Conservation (phyloP, 2,113 vertebrate species). For the Atrichornis clamosus region DNA sequence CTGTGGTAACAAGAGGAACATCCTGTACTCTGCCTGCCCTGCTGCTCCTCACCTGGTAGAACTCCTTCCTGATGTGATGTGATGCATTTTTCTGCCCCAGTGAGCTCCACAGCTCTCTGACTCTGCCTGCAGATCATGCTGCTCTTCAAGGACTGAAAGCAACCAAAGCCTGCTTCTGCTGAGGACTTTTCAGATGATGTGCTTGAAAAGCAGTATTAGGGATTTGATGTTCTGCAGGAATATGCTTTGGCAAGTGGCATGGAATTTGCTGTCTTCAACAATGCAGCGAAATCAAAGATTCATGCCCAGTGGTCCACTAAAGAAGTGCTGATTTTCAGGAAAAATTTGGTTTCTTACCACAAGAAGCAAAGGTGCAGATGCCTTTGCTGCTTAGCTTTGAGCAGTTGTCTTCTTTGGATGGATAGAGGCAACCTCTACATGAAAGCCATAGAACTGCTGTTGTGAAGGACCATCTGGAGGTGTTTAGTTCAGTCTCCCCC, state of each 20-base stretch:
- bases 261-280: background rate
- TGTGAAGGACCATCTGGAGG: background rate
- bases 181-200: background rate
- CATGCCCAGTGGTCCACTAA: background rate
- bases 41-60: background rate
- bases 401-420: background rate
- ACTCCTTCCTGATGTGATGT: background rate
- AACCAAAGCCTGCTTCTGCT: background rate
- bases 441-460: background rate
- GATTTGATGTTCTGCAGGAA: background rate
- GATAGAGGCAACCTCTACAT: background rate
- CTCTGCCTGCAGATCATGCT: rapidly evolving
- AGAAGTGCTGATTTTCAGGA: background rate
- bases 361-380: background rate
- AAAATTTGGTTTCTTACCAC: background rate
- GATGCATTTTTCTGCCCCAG: background rate
- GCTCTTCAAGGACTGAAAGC: background rate
- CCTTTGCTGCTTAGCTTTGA: background rate
- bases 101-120: background rate
- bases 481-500: background rate
- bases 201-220: background rate
- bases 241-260: background rate
- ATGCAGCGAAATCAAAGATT: background rate
- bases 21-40: background rate
- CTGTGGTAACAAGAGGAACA: background rate